These are phyloP conservation scores for Dromaius novaehollandiae DNA, from an alignment of 2,113 vertebrate genomes.

Conservation along the genomic window DNA sequence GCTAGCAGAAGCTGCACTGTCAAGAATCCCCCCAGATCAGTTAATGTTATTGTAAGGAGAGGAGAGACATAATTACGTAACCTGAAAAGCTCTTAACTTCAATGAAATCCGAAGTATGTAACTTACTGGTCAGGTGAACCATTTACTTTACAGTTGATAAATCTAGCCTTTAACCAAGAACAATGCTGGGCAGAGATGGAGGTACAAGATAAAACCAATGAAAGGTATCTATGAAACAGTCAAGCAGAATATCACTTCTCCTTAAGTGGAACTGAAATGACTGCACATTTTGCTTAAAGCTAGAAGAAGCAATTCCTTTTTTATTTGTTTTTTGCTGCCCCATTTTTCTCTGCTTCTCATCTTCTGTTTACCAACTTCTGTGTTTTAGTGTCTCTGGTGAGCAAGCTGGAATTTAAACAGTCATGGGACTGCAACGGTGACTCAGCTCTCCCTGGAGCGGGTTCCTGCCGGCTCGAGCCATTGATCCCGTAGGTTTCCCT, in stretches of 20 bases:
- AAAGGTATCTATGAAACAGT: neutral
- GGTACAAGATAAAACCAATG: neutral
- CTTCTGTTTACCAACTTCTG: neutral
- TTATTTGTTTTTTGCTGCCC: neutral
- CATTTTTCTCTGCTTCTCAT: neutral
- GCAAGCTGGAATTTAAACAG: conserved; percentile 31
- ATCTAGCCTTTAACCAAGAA: neutral
- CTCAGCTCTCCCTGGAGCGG: conserved; percentile 44
- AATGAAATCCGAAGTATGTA: neutral
- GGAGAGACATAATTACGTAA: neutral
- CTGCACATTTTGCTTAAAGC: neutral
- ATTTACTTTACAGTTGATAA: neutral
- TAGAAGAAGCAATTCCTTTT: neutral
- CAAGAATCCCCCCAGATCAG: neutral
- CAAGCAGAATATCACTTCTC: neutral
- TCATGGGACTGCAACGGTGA: conserved; percentile 2
- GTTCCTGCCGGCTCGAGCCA: neutral
- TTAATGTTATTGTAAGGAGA: neutral
- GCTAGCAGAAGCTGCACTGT: neutral
- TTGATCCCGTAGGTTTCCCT: neutral
- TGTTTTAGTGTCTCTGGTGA: neutral
- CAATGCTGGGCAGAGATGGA: neutral
- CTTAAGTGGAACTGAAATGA: neutral
- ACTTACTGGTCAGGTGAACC: neutral
- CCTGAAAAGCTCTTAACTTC: neutral